Percentiles rank a stretch among this genome's conserved stretches.
These are phyloP conservation scores for Ageneiosus marmoratus DNA, from an alignment of 2,113 vertebrate genomes.

Conservation along the genomic window DNA sequence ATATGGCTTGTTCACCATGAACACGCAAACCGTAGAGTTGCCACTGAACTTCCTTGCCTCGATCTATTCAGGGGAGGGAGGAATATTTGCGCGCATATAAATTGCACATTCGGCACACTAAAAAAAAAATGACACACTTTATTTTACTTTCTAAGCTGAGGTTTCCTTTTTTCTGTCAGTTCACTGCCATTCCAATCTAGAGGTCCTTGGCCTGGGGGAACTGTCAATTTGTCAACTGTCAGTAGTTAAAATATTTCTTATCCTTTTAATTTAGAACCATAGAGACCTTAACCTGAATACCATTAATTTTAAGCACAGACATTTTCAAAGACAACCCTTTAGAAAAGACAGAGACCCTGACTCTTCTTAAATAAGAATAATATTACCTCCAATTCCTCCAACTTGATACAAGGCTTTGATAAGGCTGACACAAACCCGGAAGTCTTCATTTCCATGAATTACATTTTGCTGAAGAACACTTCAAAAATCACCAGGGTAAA, in stretches of 20 bases:
- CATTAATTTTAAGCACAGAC: neutral
- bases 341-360: neutral
- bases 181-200: constrained; percentile 21
- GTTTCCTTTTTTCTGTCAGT: neutral
- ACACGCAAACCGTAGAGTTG: constrained; percentile 92
- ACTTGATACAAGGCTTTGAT: constrained; percentile 2
- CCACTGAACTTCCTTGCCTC: constrained; percentile 82
- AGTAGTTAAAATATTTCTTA: constrained; percentile 14
- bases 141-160: constrained; percentile 15
- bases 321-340: neutral
- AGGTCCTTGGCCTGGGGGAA: neutral
- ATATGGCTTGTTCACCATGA: constrained; percentile 99
- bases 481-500: neutral
- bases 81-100: constrained; percentile 21
- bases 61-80: constrained; percentile 73
- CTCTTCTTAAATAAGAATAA: neutral
- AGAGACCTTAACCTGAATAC: neutral
- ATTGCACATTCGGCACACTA: constrained; percentile 7
- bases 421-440: neutral
- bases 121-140: constrained; percentile 12
- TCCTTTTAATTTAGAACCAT: constrained; percentile 3
- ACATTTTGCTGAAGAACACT: neutral
- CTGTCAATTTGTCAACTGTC: constrained; percentile 27
- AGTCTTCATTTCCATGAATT: neutral
- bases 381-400: neutral